These are phyloP conservation scores for Cheumatopsyche charites DNA, from an alignment of 1,140 invertebrate species.

Conservation along the genomic window DNA sequence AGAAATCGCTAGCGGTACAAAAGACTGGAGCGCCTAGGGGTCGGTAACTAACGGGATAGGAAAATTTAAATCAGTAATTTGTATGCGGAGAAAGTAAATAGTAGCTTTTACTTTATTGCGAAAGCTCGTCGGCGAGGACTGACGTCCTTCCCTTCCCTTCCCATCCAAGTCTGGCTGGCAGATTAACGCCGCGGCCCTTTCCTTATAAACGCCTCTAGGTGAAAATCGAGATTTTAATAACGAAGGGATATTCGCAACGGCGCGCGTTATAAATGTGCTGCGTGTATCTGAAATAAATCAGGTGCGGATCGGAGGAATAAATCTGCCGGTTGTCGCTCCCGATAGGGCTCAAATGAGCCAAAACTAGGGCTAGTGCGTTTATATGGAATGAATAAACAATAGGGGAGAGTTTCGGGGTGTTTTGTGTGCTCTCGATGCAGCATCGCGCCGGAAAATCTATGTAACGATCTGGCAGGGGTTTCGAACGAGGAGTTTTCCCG, in stretches of 20 bases:
- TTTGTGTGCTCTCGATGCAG: no score
- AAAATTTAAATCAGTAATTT: slow-evolving; percentile 46
- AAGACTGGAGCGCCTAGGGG: neutral
- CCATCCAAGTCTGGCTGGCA: neutral
- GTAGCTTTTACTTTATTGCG: slow-evolving; percentile 42
- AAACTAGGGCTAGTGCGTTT: neutral
- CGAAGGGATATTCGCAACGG: neutral
- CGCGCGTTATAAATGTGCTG: no score
- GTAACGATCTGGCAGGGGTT: slow-evolving; percentile 7
- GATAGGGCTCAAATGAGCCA: slow-evolving; percentile 7
- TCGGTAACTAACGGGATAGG: slow-evolving; percentile 25
- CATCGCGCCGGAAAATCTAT: neutral
- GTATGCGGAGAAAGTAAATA: slow-evolving; percentile 46
- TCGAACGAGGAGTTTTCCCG: no score
- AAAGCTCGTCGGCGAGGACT: slow-evolving; percentile 1
- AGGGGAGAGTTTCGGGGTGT: neutral
- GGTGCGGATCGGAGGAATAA: neutral
- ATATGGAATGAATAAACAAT: slow-evolving; percentile 8
- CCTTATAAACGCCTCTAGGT: neutral
- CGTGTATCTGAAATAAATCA: no score
- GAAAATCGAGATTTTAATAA: slow-evolving; percentile 16
- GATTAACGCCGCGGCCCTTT: slow-evolving; percentile 28
- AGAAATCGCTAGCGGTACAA: neutral
- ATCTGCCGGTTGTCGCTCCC: neutral
- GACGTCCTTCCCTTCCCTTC: neutral